Evolutionary conservation across 2,797 vertebrate species (phyloP).

Genomic region (Parauchenoglanis punctatus): DNA sequence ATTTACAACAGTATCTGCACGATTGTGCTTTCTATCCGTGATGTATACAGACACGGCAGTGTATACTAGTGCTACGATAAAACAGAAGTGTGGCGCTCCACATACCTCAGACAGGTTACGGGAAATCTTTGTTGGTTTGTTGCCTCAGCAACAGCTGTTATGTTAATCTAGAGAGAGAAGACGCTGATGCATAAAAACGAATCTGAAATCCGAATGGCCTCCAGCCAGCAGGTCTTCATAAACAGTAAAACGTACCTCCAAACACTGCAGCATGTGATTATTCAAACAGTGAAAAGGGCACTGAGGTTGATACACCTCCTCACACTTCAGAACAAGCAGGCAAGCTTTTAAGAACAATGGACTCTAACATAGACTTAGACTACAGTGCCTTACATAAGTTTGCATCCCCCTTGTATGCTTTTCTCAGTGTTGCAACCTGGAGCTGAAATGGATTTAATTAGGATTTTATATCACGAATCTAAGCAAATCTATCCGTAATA

Average conservation of each 20-base stretch:
- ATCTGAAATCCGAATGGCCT: too few relatives aligned
- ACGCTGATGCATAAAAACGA: conserved; percentile 11
- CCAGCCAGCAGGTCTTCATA: conserved; percentile 5
- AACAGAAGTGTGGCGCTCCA: not conserved
- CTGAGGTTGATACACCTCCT: not conserved
- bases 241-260: not conserved
- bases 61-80: not conserved
- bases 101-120: not conserved
- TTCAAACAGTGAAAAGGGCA: not conserved
- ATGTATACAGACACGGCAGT: not conserved
- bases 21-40: not conserved
- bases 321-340: too few relatives aligned
- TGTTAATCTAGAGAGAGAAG: not conserved
- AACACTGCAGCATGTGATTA: not conserved
- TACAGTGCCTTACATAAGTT: not conserved
- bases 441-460: not conserved
- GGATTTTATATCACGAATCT: not conserved
- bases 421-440: not conserved
- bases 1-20: not conserved
- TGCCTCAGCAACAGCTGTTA: not conserved
- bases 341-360: not conserved
- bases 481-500: not conserved
- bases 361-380: not conserved
- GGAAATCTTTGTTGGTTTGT: not conserved
- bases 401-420: not conserved